Percentiles rank a stretch among this genome's conserved stretches.
Conservation (phyloP, 1,140 invertebrate genomes). For the Diuraphis noxia region DNA sequence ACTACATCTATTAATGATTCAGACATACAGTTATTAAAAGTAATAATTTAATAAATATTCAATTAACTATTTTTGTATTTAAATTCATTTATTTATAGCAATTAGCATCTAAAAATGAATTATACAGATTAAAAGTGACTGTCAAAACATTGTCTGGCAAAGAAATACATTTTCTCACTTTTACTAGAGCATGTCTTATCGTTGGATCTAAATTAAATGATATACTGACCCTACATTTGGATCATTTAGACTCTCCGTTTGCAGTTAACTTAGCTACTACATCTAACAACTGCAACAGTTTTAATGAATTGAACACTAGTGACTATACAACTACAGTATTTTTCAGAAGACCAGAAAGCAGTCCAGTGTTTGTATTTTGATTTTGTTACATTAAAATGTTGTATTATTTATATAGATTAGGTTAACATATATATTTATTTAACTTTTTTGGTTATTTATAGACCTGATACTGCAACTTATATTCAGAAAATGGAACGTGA, state of each 20-base stretch:
- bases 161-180: slow-evolving; percentile 73
- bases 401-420: too few species aligned
- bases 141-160: slow-evolving; percentile 69
- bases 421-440: too few species aligned
- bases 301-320: slow-evolving; percentile 61
- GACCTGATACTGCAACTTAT: slow-evolving; percentile 86
- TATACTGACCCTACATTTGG: slow-evolving; percentile 38
- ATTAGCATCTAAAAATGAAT: slow-evolving; percentile 70
- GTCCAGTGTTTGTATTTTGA: slow-evolving; percentile 63
- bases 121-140: slow-evolving; percentile 75
- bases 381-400: neutral
- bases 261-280: slow-evolving; percentile 42
- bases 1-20: neutral
- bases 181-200: slow-evolving; percentile 68
- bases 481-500: slow-evolving; percentile 90
- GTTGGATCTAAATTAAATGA: slow-evolving; percentile 36
- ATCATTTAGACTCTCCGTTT: slow-evolving; percentile 46
- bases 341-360: slow-evolving; percentile 72
- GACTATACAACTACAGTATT: slow-evolving; percentile 74
- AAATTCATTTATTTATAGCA: slow-evolving; percentile 61
- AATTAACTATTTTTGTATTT: neutral
- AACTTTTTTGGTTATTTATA: neutral
- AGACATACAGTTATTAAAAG: slow-evolving; percentile 37
- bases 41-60: neutral
- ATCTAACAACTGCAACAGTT: slow-evolving; percentile 55